These are phyloP conservation scores for Parambassis ranga DNA, from an alignment of 2,797 vertebrate genomes.

Conservation along the genomic window DNA sequence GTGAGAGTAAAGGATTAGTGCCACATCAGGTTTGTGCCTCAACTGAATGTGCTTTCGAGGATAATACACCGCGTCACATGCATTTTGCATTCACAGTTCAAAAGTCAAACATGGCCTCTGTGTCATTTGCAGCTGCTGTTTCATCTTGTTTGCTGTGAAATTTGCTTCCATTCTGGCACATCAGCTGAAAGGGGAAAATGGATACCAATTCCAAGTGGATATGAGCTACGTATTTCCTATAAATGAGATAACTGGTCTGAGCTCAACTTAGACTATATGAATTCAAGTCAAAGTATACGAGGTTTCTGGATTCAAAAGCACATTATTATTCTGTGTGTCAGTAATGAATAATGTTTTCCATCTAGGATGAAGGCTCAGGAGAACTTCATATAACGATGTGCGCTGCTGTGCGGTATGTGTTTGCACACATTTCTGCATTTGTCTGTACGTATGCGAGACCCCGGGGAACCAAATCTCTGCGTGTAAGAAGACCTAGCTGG, in stretches of 20 bases:
- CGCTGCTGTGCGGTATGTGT: conserved; percentile 1
- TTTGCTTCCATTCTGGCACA: conserved; percentile 21
- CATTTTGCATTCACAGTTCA: conserved; percentile 14
- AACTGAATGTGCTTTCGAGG: neutral
- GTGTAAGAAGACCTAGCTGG: conserved; percentile 48
- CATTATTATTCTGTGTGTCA: conserved; percentile 51
- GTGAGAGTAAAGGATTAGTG: conserved; percentile 13
- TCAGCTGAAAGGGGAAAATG: conserved; percentile 15
- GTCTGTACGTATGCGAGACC: conserved; percentile 7
- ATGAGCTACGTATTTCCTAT: conserved; percentile 38
- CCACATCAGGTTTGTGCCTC: conserved; percentile 2
- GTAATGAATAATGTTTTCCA: conserved; percentile 57
- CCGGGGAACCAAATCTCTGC: conserved; percentile 28
- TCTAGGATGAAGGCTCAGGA: conserved; percentile 20
- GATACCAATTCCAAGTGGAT: conserved; percentile 28
- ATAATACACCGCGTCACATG: conserved; percentile 17
- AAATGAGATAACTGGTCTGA: conserved; percentile 38
- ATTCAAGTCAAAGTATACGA: conserved; percentile 37
- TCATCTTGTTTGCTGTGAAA: conserved; percentile 49
- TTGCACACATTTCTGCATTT: conserved; percentile 25
- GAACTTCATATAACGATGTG: conserved; percentile 27
- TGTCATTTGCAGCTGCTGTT: conserved; percentile 18
- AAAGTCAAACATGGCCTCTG: conserved; percentile 21
- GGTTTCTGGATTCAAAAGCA: conserved; percentile 26
- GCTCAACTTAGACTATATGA: conserved; percentile 36